Percentiles rank a stretch among this genome's conserved stretches.
phyloP scores from a whole-genome alignment of 2,888 invertebrate species.

The Parelbella ahira region DNA sequence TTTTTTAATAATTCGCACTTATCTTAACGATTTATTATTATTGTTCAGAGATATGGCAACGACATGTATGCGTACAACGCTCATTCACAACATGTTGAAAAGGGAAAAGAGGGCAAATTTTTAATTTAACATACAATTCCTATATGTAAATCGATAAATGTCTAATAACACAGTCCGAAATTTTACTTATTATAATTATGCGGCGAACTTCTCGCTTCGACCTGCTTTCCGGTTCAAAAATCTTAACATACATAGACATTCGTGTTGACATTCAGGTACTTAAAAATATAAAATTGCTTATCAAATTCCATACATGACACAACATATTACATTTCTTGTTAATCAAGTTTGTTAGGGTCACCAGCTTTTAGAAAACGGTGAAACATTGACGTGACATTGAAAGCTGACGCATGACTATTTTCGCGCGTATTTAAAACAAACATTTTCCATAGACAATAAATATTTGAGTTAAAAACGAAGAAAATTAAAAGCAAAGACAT shows the following conservation, averaged over 20 bases:
- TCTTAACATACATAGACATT: constrained; percentile 11
- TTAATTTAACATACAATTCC: constrained; percentile 47
- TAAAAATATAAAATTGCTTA: constrained; percentile 41
- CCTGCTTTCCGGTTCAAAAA: constrained; percentile 1
- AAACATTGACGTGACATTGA: constrained; percentile 15
- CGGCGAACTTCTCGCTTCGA: constrained; percentile 28
- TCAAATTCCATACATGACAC: constrained; percentile 12
- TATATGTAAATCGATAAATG: constrained; percentile 53
- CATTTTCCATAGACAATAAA: too few species aligned
- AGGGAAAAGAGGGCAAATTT: constrained; percentile 66
- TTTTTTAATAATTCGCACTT: constrained; percentile 7
- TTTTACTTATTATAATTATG: constrained; percentile 46
- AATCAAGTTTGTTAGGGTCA: constrained; percentile 19
- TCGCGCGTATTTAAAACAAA: too few species aligned
- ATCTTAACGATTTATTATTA: constrained; percentile 9
- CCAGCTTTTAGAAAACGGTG: too few species aligned
- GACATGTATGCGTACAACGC: constrained; percentile 4
- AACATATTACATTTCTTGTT: constrained; percentile 24
- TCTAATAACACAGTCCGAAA: constrained; percentile 74
- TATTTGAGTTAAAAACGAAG: too few species aligned
- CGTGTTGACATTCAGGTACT: constrained; percentile 50
- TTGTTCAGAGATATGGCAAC: constrained; percentile 25
- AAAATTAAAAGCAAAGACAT: constrained; percentile 39
- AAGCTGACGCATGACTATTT: too few species aligned
- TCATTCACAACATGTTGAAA: constrained; percentile 72